Evolutionary conservation across 2,113 vertebrate species (phyloP).

Genomic region (Peucedramus taeniatus): DNA sequence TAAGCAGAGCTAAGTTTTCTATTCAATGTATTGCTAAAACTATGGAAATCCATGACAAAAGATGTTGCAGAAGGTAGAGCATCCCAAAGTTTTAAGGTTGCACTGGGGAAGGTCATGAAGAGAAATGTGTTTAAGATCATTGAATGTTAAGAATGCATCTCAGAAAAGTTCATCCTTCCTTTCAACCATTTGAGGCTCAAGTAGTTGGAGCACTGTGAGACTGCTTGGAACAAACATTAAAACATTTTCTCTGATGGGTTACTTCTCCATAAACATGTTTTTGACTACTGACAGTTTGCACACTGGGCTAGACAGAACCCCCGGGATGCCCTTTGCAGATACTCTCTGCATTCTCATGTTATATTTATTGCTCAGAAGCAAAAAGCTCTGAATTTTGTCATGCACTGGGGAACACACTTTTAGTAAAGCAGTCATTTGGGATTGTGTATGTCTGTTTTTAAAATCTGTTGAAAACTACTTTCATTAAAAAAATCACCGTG

Average conservation of each 20-base stretch:
- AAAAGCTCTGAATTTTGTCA: background rate
- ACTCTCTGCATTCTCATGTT: background rate
- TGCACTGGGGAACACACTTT: background rate
- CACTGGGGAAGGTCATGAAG: background rate
- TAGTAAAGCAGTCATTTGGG: background rate
- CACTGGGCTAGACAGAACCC: background rate
- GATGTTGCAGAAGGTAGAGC: background rate
- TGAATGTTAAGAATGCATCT: background rate
- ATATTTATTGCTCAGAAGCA: background rate
- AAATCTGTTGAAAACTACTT: background rate
- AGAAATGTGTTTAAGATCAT: rapidly evolving
- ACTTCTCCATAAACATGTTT: background rate
- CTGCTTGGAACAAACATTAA: background rate
- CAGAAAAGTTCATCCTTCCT: background rate
- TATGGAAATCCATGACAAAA: background rate
- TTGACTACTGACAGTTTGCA: background rate
- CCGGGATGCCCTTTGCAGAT: background rate
- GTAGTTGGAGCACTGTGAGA: background rate
- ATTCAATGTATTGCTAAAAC: background rate
- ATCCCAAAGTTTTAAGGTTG: background rate
- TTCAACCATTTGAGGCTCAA: background rate
- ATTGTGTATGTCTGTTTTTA: background rate
- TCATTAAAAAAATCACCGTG: background rate
- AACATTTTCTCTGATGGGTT: background rate
- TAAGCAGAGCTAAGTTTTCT: background rate